These are phyloP conservation scores for Pachymerium ferrugineum DNA, from an alignment of 2,888 invertebrate species.

Conservation along the genomic window DNA sequence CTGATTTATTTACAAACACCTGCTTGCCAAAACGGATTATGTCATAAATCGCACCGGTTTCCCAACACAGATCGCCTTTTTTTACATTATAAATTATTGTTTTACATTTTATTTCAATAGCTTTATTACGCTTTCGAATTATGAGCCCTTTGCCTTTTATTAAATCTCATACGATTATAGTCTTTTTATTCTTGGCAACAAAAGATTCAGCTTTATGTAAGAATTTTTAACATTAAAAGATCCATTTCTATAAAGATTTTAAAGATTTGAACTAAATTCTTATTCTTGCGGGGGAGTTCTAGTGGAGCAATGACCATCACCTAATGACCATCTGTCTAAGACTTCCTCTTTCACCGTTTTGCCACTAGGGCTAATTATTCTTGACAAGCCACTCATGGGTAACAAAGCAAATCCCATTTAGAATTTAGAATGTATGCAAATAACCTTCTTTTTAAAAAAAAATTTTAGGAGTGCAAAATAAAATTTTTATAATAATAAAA, in stretches of 20 bases:
- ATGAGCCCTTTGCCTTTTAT: too few relatives aligned
- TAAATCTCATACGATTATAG: too few relatives aligned
- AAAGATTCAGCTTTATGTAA: too few relatives aligned
- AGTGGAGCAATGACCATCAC: neutral
- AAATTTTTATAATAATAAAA: too few relatives aligned
- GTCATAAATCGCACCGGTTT: neutral
- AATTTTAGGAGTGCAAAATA: too few relatives aligned
- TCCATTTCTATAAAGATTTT: too few relatives aligned
- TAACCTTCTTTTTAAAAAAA: too few relatives aligned
- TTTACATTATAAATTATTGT: neutral
- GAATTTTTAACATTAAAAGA: too few relatives aligned
- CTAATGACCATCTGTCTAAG: neutral
- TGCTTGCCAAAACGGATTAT: neutral
- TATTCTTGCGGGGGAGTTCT: neutral
- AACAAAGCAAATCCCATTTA: neutral
- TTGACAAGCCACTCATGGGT: neutral
- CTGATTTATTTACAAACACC: neutral
- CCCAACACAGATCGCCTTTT: neutral
- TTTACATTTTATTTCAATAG: neutral
- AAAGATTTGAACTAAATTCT: neutral
- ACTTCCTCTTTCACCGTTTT: neutral
- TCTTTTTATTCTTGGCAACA: too few relatives aligned
- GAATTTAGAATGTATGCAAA: neutral
- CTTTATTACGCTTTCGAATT: neutral
- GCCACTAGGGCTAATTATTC: neutral